A percentile compares a stretch with the other conserved stretches of the same genome.
Conservation (phyloP, 2,113 vertebrate species). For the Smithornis capensis region DNA sequence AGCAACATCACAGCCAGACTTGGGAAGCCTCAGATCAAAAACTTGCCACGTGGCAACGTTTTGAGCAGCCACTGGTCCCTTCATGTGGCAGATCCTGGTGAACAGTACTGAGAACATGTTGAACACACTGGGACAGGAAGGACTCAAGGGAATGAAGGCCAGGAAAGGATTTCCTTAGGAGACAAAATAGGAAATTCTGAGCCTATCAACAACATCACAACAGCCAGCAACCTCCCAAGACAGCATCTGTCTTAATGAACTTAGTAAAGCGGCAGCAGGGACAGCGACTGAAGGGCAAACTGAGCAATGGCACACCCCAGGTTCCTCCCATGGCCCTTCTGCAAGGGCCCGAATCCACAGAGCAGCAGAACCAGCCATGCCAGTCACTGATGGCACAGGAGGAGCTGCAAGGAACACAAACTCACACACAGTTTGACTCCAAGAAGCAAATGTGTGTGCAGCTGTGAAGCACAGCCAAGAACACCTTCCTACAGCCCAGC, state of each 20-base stretch:
- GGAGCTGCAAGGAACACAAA: neutral
- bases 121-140: neutral
- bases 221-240: neutral
- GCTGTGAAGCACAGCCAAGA: neutral
- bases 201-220: neutral
- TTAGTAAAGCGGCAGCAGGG: neutral
- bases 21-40: neutral
- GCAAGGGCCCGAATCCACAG: neutral
- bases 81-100: accelerated
- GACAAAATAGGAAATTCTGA: conserved; percentile 2
- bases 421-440: neutral
- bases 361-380: neutral
- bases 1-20: neutral
- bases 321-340: accelerated
- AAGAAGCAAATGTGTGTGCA: neutral
- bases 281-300: neutral
- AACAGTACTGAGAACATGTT: accelerated
- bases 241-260: neutral
- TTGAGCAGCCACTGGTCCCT: neutral
- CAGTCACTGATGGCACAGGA: neutral
- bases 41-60: accelerated
- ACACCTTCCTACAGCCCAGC: neutral
- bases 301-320: neutral
- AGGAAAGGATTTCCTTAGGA: neutral
- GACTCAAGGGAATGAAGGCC: neutral